Conservation (phyloP, 2,888 invertebrate species). For the Pseudoips prasinana region DNA sequence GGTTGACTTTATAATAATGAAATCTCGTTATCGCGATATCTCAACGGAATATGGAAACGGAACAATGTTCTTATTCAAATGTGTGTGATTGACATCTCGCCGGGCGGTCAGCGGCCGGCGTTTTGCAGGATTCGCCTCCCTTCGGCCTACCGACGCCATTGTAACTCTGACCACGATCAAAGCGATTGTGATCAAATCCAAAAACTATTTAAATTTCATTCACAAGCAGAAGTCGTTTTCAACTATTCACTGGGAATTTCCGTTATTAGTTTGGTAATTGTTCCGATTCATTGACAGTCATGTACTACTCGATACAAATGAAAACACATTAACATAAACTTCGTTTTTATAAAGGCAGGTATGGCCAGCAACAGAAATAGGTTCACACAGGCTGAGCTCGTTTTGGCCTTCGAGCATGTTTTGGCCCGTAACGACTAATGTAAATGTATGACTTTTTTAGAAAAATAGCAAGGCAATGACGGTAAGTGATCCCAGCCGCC, state of each 20-base stretch:
- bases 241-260: constrained; percentile 59
- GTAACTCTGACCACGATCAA: constrained; percentile 70
- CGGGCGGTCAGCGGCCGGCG: constrained; percentile 64
- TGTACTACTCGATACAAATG: constrained; percentile 18
- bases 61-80: constrained; percentile 76
- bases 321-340: constrained; percentile 5
- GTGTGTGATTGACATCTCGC: constrained; percentile 76
- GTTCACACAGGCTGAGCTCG: too few species aligned
- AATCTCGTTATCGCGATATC: constrained; percentile 71
- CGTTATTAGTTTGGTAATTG: constrained; percentile 46
- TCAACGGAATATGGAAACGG: constrained; percentile 64
- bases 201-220: constrained; percentile 66
- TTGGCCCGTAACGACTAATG: too few species aligned
- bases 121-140: constrained; percentile 45
- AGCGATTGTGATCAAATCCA: constrained; percentile 65
- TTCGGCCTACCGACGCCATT: constrained; percentile 53
- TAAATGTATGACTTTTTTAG: too few species aligned
- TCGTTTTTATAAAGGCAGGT: neutral
- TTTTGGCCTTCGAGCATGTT: too few species aligned
- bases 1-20: constrained; percentile 63
- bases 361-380: too few species aligned
- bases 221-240: constrained; percentile 43
- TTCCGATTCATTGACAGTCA: constrained; percentile 29
- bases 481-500: too few species aligned
- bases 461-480: too few species aligned